Evolutionary conservation across 1,140 invertebrate species (phyloP), one percentile per base, ranked within the genome.

Genomic region (Heliconius congener): DNA sequence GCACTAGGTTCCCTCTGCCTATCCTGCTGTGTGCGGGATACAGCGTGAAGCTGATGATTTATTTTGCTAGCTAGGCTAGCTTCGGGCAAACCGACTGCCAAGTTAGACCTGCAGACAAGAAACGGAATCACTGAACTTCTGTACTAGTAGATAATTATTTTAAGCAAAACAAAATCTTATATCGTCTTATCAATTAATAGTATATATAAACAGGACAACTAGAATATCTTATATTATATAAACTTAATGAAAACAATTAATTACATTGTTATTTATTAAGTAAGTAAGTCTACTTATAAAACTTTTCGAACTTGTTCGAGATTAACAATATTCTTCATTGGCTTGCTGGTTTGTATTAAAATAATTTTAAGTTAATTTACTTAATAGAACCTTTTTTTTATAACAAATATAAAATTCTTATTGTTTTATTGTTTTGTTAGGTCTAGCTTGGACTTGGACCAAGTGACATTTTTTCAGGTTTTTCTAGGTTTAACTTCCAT

Each of bases 381-480:
- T 2, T 57, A n/a, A 23, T 57, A 23, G 1, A 66, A 66, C 0
- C 57, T 66, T 27, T 11, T 27, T 30, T 30, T 0, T 66, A 57
- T 66, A 66, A 27, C 13, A 27, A 30, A 27, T 30, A 27, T 13
- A 13, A 66, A 3, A 27, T 27, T 27, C 0, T 57, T 57, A 9
- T 13, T 1, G 8, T n/a, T 60, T 27, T 57, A 57, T 57, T 27
- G 55, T 60, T 34, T 6, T 60, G 0, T n/a, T 3, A n/a, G n/a
- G 6, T 23, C 3, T 13, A 66, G 23, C 57, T 66, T 66, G 11
- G 23, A 27, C 9, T 30, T 13, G 6, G 34, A 3, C 23, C 57
- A 66, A 66, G 11, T 30, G 27, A 42, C 1, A 16, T 70, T 85
- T 90, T 92, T 92, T 87, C 86, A 87, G 85, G 86, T 90, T 3